Evolutionary conservation across 2,797 vertebrate genomes (phyloP).

Genomic region (Alca torda): DNA sequence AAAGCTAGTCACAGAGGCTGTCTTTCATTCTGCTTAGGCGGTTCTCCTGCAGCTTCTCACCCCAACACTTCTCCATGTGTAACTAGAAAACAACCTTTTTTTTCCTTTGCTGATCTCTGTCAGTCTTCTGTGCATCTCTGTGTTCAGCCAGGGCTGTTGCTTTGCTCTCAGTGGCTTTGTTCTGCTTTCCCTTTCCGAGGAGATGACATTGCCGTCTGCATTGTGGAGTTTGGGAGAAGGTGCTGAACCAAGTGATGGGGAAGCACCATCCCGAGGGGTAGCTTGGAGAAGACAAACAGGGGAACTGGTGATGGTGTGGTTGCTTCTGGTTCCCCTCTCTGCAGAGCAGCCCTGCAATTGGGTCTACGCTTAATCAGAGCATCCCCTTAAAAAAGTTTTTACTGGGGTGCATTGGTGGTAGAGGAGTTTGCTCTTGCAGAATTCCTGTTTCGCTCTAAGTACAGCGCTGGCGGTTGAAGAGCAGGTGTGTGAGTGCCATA

Average conservation of each 20-base stretch:
- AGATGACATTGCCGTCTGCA: neutral
- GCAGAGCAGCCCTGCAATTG: neutral
- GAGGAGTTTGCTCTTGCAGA: neutral
- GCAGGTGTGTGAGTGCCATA: neutral
- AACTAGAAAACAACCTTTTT: constrained; percentile 8
- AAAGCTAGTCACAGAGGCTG: constrained; percentile 27
- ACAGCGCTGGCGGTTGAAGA: neutral
- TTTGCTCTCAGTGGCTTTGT: neutral
- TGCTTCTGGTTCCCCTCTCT: neutral
- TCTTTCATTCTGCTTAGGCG: constrained; percentile 44
- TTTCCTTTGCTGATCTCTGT: neutral
- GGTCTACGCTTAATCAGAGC: neutral
- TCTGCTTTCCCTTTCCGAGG: neutral
- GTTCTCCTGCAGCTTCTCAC: constrained; percentile 34
- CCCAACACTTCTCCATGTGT: neutral
- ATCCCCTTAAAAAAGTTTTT: neutral
- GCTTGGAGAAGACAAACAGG: neutral
- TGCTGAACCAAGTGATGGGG: neutral
- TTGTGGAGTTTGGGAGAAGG: neutral
- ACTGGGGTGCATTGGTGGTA: neutral
- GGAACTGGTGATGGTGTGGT: neutral
- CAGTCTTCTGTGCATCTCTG: neutral
- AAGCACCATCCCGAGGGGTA: neutral
- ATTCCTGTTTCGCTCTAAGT: neutral
- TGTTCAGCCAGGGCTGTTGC: neutral